Percentiles rank a stretch among this genome's conserved stretches.
phyloP scores from a whole-genome alignment of 2,113 vertebrate genomes.

The Solenodon paradoxus region DNA sequence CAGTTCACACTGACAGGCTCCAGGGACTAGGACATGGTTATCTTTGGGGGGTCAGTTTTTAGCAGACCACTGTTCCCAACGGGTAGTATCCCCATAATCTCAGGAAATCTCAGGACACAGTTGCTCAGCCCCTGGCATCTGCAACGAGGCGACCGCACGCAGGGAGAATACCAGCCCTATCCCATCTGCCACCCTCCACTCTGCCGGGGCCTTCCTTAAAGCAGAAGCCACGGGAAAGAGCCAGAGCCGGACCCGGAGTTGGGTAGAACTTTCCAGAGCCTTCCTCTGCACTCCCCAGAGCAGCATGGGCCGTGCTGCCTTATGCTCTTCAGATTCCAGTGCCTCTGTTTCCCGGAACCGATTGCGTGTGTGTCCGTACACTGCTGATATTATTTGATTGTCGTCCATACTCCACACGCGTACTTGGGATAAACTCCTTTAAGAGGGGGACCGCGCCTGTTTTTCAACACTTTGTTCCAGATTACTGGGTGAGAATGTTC shows the following conservation, averaged over 20 bases:
- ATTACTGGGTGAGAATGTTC: background rate
- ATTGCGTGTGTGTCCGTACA: rapidly evolving
- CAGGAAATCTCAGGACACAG: rapidly evolving
- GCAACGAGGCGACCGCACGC: no score
- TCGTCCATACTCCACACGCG: background rate
- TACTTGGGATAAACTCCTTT: background rate
- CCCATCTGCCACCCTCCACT: background rate
- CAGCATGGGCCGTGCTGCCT: background rate
- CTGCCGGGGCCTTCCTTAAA: background rate
- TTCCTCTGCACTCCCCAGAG: background rate
- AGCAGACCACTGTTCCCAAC: rapidly evolving
- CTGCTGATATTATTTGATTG: background rate
- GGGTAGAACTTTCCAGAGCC: no score
- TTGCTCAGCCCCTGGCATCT: no score
- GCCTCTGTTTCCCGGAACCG: no score
- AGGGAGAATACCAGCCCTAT: no score
- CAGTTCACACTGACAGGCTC: background rate
- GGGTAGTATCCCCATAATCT: rapidly evolving
- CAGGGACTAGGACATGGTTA: background rate
- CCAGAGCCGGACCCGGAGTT: no score
- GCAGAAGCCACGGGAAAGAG: background rate
- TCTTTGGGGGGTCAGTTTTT: background rate
- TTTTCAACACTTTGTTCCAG: background rate
- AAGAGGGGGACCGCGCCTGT: rapidly evolving
- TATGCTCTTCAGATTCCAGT: no score